phyloP scores from a whole-genome alignment of 1,140 invertebrate species.

The Drosophila bocki region DNA sequence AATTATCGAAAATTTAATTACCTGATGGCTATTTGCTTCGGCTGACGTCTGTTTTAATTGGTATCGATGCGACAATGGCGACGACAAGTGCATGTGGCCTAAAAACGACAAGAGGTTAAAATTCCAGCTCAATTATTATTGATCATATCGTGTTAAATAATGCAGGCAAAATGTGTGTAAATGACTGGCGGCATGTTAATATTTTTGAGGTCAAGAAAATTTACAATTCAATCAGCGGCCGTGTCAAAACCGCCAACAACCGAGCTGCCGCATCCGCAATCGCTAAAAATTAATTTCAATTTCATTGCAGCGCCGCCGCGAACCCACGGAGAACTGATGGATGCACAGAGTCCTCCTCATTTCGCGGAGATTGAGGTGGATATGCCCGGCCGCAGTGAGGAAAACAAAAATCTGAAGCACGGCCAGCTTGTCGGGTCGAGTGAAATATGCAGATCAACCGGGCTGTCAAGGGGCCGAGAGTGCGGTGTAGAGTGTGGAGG shows the following conservation, averaged over 20 bases:
- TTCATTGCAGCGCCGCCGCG: constrained; percentile 60
- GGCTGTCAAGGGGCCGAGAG: constrained; percentile 20
- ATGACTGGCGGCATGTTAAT: neutral
- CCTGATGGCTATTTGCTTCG: constrained; percentile 54
- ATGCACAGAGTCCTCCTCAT: neutral
- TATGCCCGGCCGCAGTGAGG: constrained; percentile 23
- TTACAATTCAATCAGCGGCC: constrained; percentile 70
- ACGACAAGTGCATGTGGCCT: constrained; percentile 33
- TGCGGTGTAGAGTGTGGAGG: neutral
- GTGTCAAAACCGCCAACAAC: constrained; percentile 53
- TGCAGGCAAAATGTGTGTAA: constrained; percentile 14
- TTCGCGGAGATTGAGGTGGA: constrained; percentile 9
- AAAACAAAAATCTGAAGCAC: constrained; percentile 59
- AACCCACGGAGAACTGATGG: neutral
- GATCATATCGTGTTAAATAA: constrained; percentile 29
- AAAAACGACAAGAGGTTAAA: constrained; percentile 45
- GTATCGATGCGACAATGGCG: constrained; percentile 33
- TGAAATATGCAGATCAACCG: constrained; percentile 70
- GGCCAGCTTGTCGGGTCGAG: constrained; percentile 37
- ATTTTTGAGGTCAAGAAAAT: constrained; percentile 42
- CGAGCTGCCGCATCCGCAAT: constrained; percentile 78
- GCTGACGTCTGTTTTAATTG: constrained; percentile 38
- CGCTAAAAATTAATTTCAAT: constrained; percentile 84
- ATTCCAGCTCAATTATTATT: constrained; percentile 22
- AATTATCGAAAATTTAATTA: constrained; percentile 67